Evolutionary conservation across 2,888 invertebrate species (phyloP).

Genomic region (Nomada fabriciana): DNA sequence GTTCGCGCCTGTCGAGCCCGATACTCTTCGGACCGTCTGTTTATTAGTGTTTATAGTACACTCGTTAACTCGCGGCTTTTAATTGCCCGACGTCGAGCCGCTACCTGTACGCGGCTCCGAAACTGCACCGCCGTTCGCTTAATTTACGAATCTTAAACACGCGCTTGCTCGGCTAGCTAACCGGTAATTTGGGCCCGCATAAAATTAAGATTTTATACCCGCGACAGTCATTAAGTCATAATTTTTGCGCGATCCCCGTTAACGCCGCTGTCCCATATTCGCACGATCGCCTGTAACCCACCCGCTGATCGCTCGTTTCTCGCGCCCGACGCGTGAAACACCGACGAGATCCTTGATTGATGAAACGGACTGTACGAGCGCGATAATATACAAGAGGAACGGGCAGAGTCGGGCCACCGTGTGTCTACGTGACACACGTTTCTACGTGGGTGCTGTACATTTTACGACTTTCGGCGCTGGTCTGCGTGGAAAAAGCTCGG

Average conservation of each 20-base stretch:
- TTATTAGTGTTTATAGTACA: constrained; percentile 20
- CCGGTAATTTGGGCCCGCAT: constrained; percentile 44
- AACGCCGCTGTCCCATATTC: constrained; percentile 22
- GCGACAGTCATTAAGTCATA: constrained; percentile 34
- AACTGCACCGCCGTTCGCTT: constrained; percentile 16
- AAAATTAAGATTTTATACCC: constrained; percentile 40
- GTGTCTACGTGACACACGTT: constrained; percentile 75
- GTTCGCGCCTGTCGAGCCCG: constrained; percentile 23
- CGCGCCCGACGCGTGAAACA: not conserved
- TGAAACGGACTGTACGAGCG: constrained; percentile 67
- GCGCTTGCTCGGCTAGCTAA: constrained; percentile 22
- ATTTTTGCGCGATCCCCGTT: constrained; percentile 40
- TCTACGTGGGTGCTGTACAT: constrained; percentile 75
- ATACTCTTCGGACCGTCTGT: not conserved
- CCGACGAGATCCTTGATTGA: constrained; percentile 22
- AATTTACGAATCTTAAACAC: constrained; percentile 46
- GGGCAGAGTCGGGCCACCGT: constrained; percentile 69
- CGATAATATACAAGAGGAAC: constrained; percentile 60
- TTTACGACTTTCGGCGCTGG: constrained; percentile 75
- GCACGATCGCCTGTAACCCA: constrained; percentile 8
- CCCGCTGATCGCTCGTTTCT: not conserved
- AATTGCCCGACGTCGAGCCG: constrained; percentile 39
- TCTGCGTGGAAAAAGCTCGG: constrained; percentile 56
- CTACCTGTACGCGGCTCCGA: constrained; percentile 20
- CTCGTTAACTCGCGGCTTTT: constrained; percentile 42